Conservation (phyloP, 1,140 invertebrate genomes). For the Tribolium madens region DNA sequence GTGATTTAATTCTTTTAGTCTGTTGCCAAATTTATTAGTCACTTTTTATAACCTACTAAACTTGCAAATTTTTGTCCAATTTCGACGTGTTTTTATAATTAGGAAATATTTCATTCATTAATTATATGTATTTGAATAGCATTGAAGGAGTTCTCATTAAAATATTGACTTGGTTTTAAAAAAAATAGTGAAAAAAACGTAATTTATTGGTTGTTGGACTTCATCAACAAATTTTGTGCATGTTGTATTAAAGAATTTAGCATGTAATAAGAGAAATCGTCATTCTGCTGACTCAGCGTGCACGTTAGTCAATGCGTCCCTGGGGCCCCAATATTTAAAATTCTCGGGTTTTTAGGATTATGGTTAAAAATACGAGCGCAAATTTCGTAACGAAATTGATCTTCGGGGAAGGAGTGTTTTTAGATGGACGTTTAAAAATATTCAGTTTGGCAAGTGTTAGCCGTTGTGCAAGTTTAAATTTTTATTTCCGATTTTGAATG, state of each 20-base stretch:
- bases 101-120: constrained; percentile 17
- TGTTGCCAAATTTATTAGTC: constrained; percentile 6
- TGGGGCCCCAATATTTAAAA: background rate
- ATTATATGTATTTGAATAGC: background rate
- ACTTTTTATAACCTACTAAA: constrained; percentile 10
- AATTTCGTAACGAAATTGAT: background rate
- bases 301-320: too few species aligned
- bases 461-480: constrained; percentile 38
- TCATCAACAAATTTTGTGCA: constrained; percentile 9
- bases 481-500: constrained; percentile 19
- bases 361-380: too few species aligned
- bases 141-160: background rate
- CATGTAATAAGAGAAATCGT: background rate
- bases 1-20: constrained; percentile 4
- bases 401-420: background rate
- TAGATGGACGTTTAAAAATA: constrained; percentile 32
- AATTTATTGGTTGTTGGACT: constrained; percentile 2
- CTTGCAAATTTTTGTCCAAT: constrained; percentile 19
- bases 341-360: background rate
- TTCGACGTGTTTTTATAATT: constrained; percentile 4
- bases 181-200: background rate
- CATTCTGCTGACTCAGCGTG: background rate
- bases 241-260: background rate
- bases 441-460: constrained; percentile 22
- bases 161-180: background rate